A percentile compares a stretch with the other conserved stretches of the same genome.
Evolutionary conservation across 2,888 invertebrate genomes (phyloP).

Genomic region (Mythimna loreyi): DNA sequence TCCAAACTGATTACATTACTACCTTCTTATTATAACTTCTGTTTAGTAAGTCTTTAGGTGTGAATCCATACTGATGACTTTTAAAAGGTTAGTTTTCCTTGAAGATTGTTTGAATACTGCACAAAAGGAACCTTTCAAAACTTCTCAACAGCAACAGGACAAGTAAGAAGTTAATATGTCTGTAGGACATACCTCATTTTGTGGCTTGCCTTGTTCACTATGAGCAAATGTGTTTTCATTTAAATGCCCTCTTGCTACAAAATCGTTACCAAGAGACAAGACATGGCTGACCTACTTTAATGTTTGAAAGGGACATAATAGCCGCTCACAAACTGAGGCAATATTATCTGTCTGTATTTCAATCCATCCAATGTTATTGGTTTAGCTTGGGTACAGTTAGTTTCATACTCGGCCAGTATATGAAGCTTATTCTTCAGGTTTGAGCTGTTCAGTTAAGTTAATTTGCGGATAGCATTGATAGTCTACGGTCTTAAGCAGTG

Average conservation of each 20-base stretch:
- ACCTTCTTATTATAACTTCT: too few species aligned
- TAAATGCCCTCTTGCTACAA: not conserved
- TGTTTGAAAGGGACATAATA: not conserved
- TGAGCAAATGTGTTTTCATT: not conserved
- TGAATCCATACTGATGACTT: too few species aligned
- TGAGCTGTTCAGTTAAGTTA: too few species aligned
- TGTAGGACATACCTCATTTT: too few species aligned
- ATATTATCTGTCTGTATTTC: not conserved
- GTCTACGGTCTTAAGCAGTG: not conserved
- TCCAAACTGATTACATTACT: too few species aligned
- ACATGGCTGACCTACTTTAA: not conserved
- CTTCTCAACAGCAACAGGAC: too few species aligned
- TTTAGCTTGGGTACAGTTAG: not conserved
- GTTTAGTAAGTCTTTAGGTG: too few species aligned
- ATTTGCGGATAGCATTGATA: not conserved
- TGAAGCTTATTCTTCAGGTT: not conserved
- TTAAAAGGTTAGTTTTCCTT: too few species aligned
- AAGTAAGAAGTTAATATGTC: too few species aligned
- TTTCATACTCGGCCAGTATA: not conserved
- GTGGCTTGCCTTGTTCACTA: too few species aligned
- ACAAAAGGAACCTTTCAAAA: too few species aligned
- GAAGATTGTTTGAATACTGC: too few species aligned
- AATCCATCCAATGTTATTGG: not conserved
- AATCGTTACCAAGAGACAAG: not conserved
- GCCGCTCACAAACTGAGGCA: not conserved